Percentiles rank a stretch among this genome's conserved stretches.
Evolutionary conservation across 2,113 vertebrate genomes (phyloP).

Genomic region (Alces alces): DNA sequence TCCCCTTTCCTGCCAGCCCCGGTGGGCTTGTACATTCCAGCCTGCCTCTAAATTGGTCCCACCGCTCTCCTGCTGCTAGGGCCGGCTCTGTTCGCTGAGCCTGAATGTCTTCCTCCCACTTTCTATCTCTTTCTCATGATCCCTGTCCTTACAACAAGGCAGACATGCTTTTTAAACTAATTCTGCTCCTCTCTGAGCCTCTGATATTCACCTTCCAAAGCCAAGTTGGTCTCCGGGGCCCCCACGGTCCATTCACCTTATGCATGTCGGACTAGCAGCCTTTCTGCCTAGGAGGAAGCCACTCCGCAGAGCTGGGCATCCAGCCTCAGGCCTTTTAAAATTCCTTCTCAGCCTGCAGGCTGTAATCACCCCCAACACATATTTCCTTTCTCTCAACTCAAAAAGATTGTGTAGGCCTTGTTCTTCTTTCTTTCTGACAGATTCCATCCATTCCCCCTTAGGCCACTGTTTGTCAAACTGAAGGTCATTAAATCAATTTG

Average conservation of each 20-base stretch:
- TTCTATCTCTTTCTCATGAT: not conserved
- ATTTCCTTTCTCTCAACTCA: not conserved
- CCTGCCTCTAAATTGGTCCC: slow-evolving; percentile 31
- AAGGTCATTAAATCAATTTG: not conserved
- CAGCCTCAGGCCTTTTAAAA: not conserved
- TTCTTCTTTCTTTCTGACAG: not conserved
- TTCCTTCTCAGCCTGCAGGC: not conserved
- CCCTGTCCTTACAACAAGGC: slow-evolving; percentile 16
- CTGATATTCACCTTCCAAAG: slow-evolving; percentile 18
- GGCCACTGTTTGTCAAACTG: not conserved
- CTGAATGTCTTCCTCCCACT: not conserved
- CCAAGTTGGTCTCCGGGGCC: not conserved
- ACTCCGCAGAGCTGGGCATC: not conserved
- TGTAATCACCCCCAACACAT: not conserved
- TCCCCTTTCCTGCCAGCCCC: not conserved
- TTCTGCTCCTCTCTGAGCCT: not conserved
- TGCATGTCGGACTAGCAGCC: not conserved
- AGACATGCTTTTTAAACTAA: not conserved
- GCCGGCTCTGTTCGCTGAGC: not conserved
- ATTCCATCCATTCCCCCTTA: not conserved
- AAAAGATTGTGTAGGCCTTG: not conserved
- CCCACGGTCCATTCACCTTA: not conserved
- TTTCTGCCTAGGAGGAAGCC: not conserved
- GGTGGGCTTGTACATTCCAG: not conserved
- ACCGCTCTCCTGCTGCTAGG: not conserved